These are phyloP conservation scores for Autographa pulchrina DNA, from an alignment of 2,888 invertebrate genomes.

Conservation along the genomic window DNA sequence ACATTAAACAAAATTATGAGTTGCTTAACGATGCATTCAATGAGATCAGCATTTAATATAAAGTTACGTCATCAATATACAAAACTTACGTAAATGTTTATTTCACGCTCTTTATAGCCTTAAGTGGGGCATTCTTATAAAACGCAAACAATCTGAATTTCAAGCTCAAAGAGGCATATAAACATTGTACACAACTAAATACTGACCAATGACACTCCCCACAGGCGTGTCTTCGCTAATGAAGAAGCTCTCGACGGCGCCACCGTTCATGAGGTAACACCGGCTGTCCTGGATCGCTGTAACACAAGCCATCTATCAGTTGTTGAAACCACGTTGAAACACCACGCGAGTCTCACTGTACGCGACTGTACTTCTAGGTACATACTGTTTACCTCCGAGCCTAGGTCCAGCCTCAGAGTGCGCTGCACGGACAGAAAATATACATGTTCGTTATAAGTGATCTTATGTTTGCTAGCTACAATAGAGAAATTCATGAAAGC, in stretches of 20 bases:
- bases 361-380: conserved; percentile 15
- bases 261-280: conserved; percentile 97
- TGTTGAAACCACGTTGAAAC: not conserved
- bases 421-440: conserved; percentile 58
- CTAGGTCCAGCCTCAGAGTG: conserved; percentile 42
- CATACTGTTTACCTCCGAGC: conserved; percentile 60
- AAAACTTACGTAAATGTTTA: not conserved
- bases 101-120: not conserved
- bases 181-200: not conserved
- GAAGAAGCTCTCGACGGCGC: conserved; percentile 97
- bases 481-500: too few species aligned
- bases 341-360: not conserved
- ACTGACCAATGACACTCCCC: conserved; percentile 93
- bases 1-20: not conserved
- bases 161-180: not conserved
- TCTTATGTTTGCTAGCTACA: not conserved
- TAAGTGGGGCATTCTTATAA: not conserved
- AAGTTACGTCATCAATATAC: not conserved
- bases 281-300: conserved; percentile 94
- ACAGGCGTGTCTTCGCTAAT: conserved; percentile 95
- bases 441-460: conserved; percentile 22
- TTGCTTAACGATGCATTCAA: conserved; percentile 18
- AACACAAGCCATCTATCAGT: conserved; percentile 40
- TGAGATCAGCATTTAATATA: not conserved
- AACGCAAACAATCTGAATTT: not conserved